Conservation (phyloP, 2,888 invertebrate genomes). For the Lithophane socia region DNA sequence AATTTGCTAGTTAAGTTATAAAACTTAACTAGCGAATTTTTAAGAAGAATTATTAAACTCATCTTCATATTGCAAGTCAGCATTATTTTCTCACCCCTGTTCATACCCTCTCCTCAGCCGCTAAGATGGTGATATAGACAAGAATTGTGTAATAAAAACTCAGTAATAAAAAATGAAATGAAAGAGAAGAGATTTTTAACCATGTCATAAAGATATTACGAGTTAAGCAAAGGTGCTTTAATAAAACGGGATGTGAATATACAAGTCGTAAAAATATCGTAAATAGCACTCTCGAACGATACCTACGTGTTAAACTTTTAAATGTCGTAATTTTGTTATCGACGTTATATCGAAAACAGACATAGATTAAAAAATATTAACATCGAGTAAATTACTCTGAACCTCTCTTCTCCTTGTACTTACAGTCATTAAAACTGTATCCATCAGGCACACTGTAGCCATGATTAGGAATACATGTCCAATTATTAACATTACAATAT, state of each 20-base stretch:
- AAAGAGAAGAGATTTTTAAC: slow-evolving; percentile 78
- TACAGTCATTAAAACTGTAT: background rate
- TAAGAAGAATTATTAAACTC: slow-evolving; percentile 60
- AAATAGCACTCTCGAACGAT: slow-evolving; percentile 69
- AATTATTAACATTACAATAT: background rate
- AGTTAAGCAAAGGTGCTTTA: slow-evolving; percentile 76
- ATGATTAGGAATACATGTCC: background rate
- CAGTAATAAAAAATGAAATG: slow-evolving; percentile 73
- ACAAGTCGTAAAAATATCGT: slow-evolving; percentile 78
- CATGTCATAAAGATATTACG: slow-evolving; percentile 77
- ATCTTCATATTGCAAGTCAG: slow-evolving; percentile 66
- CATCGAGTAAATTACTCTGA: background rate
- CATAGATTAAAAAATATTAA: slow-evolving; percentile 6
- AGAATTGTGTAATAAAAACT: slow-evolving; percentile 74
- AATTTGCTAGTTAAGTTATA: slow-evolving; percentile 41
- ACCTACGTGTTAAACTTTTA: slow-evolving; percentile 33
- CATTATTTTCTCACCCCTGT: slow-evolving; percentile 64
- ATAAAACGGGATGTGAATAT: slow-evolving; percentile 77
- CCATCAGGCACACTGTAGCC: background rate
- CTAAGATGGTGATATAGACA: slow-evolving; percentile 68
- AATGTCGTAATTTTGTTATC: slow-evolving; percentile 28
- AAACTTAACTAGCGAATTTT: too few relatives aligned
- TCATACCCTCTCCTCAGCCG: slow-evolving; percentile 62
- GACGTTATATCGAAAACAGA: background rate
- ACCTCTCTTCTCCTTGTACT: background rate